Evolutionary conservation across 2,797 vertebrate genomes (phyloP).

Genomic region (Caiman crocodilus): DNA sequence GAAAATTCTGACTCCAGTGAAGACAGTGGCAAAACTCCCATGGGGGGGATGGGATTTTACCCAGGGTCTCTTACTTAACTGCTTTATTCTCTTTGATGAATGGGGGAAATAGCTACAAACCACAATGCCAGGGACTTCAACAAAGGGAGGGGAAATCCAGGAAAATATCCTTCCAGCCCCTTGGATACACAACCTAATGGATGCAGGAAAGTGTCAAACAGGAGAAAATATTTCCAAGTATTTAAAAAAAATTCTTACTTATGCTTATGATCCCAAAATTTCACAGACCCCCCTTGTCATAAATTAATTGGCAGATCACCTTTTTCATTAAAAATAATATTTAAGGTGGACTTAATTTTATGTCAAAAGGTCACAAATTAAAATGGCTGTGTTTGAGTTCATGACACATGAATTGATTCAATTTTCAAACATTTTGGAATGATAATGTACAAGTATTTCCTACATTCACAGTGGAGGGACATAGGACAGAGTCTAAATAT

Average conservation of each 20-base stretch:
- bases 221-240: neutral
- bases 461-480: neutral
- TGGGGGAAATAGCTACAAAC: neutral
- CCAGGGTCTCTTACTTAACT: neutral
- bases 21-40: rapidly evolving
- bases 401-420: neutral
- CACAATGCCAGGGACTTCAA: neutral
- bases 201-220: neutral
- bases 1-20: neutral
- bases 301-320: rapidly evolving
- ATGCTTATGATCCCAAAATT: neutral
- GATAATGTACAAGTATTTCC: neutral
- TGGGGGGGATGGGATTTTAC: neutral
- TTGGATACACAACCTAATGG: neutral
- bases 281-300: rapidly evolving
- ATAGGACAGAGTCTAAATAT: neutral
- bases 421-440: rapidly evolving
- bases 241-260: neutral
- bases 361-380: neutral
- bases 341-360: neutral
- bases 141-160: neutral
- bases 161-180: neutral
- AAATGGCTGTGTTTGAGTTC: neutral
- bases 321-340: neutral
- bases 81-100: neutral